Base-by-base conservation (phyloP, 1,140 invertebrate species). In the Orchesella cincta region DNA sequence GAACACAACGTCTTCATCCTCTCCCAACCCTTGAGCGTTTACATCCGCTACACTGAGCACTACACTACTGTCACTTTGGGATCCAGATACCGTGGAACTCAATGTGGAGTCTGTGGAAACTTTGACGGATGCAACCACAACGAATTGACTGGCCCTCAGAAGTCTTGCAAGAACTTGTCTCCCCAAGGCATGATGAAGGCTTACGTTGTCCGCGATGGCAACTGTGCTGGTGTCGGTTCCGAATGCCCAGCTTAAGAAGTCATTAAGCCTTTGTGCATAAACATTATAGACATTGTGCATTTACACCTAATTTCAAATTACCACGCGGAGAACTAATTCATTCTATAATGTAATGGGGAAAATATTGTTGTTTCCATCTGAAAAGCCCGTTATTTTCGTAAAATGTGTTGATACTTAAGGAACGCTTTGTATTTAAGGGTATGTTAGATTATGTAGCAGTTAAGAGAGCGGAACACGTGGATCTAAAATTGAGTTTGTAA, bases 21-120 rank as follows among this genome's bases (percentile, higher is more conserved):
- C 8, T 82, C 81, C 35, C 36, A 80, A 39, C 31, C 67, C 3
- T 75, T 82, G 52, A 67, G 77, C 12, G 34, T 82, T 23, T 77
- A 70, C 67, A 67, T 82, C 71, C 71, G 81, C 26, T 82, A 82
- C 79, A 80, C 79, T 46, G 81, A 79, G 31, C 57, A 79, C 62
- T 82, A 77, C 76, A 70, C 79, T 23, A 79, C 79, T 8, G 81
- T 82, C 64, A 80, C 79, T 26, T 73, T 71, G 62, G 81, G 81
- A 20, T 77, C 77, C 67, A 36, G 81, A 36, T 82, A 78, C 71
- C 77, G 81, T 77, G 81, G 34, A 1, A 80, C 77, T 23, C 51
- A 78, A 20, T 82, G 81, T 73, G 81, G 81, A 73, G n/a, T 82
- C 33, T 82, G 81, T 46, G 81, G 81, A 57, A 82, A 82, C 79